Evolutionary conservation across 2,797 vertebrate species (phyloP), one percentile per base, ranked within the genome.

Genomic region (Myoxocephalus aenaeus): DNA sequence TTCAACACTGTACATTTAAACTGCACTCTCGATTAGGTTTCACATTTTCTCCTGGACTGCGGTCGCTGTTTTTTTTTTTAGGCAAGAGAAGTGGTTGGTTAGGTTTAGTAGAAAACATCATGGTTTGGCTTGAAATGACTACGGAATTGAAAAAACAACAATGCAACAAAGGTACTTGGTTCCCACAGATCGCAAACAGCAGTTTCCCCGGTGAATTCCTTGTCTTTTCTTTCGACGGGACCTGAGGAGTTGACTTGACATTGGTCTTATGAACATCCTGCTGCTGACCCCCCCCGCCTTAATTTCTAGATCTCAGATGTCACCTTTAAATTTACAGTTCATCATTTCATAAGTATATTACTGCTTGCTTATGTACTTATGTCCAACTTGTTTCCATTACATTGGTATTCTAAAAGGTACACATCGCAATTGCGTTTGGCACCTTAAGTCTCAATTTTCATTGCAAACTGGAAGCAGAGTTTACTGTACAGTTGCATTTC

Each of bases 231-330:
- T 48, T 66, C 51, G 62, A 4, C 56, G 29, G 32, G 54, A 63
- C 42, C 59, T 29, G 58, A 78, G 50, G 18, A 65, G 42, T n/a
- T 66, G 15, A 46, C 42, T 44, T 59, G 34, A 70, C n/a, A 44
- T 59, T 17, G 61, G 25, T 51, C 13, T 73, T 1, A 62, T 69
- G 38, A 57, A 34, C 6, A 13, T 10, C 8, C 7, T 7, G 18
- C 59, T 56, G 15, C 15, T 17, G 40, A 2, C 38, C 38, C 10
- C 38, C 38, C 10, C 38, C 32, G 4, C 36, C 51, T 64, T 7
- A 58, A 5, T 64, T 6, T 72, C n/a, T 65, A 11, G 22, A 22
- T 7, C 36, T 29, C 29, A 50, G 38, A 48, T 8, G 3, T 46
- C 42, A 57, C 12, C 22, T 53, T 57, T 57, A 2, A 59, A 59